Evolutionary conservation across 2,113 vertebrate genomes (phyloP), one percentile per base, ranked within the genome.

Genomic region (Eclectus roratus): DNA sequence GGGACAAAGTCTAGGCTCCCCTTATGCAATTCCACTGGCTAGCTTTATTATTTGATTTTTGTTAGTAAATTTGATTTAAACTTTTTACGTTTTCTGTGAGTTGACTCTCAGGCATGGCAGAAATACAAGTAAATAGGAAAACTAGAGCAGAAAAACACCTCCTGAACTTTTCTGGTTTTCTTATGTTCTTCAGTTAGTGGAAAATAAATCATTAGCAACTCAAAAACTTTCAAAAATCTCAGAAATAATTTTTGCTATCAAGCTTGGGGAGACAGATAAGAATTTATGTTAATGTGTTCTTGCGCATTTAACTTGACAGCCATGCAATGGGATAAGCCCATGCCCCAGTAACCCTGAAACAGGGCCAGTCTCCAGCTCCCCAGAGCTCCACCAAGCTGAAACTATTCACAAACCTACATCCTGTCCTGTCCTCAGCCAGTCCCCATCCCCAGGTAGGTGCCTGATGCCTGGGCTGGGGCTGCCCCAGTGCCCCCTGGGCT

Each of bases 321-420:
- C 17, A 14, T 8, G 5, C 7, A 1, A 21, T 55, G 39, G 29
- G 8, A 6, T 63, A 16, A 49, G 8, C 7, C 11, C 11, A 31
- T 63, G 24, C 20, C 18, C 16, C 58, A 64, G 39, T 0, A 0
- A 33, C 1, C 3, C 25, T 4, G 6, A 29, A 73, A 13, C 13
- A 44, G 20, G 10, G 20, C 8, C 1, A 1, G 8, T 46, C 4
- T 52, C n/a, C 33, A 35, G 24, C 17, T 55, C 7, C 41, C 15
- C 43, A 35, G 1, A 63, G 11, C 5, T 16, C 7, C 3, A 1
- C 27, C 2, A 13, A 46, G 25, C 6, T 4, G 6, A 17, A 5
- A 8, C 11, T 16, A 35, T 6, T 43, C 10, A 20, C 7, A 19
- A 14, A 10, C 13, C 17, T 18, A 13, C 8, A 20, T 33, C 20